A percentile compares a stretch with the other conserved stretches of the same genome.
phyloP scores from a whole-genome alignment of 2,888 invertebrate genomes.

The Archips crataeganus region DNA sequence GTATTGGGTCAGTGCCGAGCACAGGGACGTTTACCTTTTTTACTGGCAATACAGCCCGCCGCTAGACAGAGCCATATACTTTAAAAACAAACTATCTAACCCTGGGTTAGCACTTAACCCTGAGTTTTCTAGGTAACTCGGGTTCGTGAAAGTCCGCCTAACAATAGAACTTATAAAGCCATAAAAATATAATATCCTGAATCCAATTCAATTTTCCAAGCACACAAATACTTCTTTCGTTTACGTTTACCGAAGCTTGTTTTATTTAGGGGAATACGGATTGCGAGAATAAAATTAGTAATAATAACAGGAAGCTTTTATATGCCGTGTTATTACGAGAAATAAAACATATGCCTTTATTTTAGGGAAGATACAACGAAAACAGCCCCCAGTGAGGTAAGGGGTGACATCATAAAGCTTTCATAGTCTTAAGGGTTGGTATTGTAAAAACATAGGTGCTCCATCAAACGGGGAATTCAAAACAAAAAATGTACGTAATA shows the following conservation, averaged over 20 bases:
- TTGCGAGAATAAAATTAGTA: slow-evolving; percentile 1
- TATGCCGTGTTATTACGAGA: neutral
- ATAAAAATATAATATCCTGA: neutral
- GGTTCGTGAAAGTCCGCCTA: too few relatives aligned
- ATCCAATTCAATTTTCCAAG: neutral
- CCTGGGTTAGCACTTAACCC: too few relatives aligned
- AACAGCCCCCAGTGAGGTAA: slow-evolving; percentile 21
- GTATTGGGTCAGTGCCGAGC: too few relatives aligned
- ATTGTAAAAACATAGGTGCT: slow-evolving; percentile 25
- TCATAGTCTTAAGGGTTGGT: slow-evolving; percentile 14
- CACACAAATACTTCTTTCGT: neutral
- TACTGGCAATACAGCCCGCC: too few relatives aligned
- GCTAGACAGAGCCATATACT: too few relatives aligned
- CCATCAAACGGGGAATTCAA: neutral
- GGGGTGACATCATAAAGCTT: slow-evolving; percentile 36
- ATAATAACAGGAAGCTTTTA: neutral
- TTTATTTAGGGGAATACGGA: neutral
- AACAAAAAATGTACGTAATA: too few relatives aligned
- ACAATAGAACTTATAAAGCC: too few relatives aligned
- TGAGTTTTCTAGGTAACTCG: too few relatives aligned
- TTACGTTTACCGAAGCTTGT: neutral
- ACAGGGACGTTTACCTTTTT: too few relatives aligned
- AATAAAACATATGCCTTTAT: slow-evolving; percentile 8
- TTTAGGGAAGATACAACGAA: slow-evolving; percentile 29
- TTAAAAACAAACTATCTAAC: too few relatives aligned